Evolutionary conservation across 2,113 vertebrate species (phyloP), one percentile per base, ranked within the genome.

Genomic region (Chiloscyllium plagiosum): DNA sequence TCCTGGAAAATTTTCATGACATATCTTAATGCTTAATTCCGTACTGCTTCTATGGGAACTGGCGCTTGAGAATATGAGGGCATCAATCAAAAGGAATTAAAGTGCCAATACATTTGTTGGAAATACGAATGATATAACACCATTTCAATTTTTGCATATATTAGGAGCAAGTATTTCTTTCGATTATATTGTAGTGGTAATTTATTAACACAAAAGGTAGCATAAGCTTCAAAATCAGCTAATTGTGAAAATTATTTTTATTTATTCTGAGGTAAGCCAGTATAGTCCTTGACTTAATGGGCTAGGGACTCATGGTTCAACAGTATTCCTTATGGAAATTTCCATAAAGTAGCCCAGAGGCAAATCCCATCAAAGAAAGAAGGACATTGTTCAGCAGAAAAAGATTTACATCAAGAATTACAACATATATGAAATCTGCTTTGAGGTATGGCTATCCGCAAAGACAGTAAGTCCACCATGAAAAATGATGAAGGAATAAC

Each of bases 1-100:
- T 95, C 52, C 42, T 52, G 29, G 68, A 76, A 95, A 76, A 76
- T 95, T 47, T 70, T 95, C 94, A 95, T 76, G 94, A 33, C 42
- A 76, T 70, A 52, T 69, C 69, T 94, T 95, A 95, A 95, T 70
- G n/a, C 69, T 95, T 50, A 94, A 94, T n/a, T 69, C 69, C 29
- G 42, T 52, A 50, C 68, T 33, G 69, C 50, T 72, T 76, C 66
- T 72, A 47, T 76, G 69, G 69, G 3, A 94, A 70, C 70, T 94
- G 93, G 22, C 47, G 93, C 93, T 70, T 94, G 66, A 10, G 15
- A 72, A 72, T 76, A 13, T 52, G 20, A 76, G 68, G 65, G 22
- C 47, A 72, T n/a, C 70, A 47, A 95, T 52, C 68, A 72, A 72
- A 12, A 72, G 42, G 94, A 95, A 95, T 95, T 95, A 95, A 47